phyloP scores from a whole-genome alignment of 2,888 invertebrate species.

The Malthinus flaveolus region DNA sequence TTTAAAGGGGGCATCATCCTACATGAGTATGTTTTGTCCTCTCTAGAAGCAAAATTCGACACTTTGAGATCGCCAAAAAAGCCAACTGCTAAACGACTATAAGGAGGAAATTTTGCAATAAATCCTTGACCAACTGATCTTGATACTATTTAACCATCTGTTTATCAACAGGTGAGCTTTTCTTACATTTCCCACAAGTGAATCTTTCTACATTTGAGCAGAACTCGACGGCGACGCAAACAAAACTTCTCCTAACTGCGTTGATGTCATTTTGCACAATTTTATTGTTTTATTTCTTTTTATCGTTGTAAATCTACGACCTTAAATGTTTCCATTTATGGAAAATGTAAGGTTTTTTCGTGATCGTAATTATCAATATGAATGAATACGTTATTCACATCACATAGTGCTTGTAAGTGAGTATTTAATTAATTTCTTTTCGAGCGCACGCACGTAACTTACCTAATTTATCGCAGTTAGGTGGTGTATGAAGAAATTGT shows the following conservation, averaged over 20 bases:
- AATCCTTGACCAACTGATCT: constrained; percentile 5
- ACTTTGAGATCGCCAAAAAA: neutral
- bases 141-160: constrained; percentile 3
- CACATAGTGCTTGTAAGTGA: neutral
- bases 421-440: no score
- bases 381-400: constrained; percentile 12
- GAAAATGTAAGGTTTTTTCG: constrained; percentile 12
- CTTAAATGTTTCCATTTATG: constrained; percentile 18
- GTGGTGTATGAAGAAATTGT: no score
- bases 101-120: neutral
- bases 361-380: constrained; percentile 17
- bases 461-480: neutral
- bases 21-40: no score
- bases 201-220: neutral
- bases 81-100: neutral
- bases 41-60: no score
- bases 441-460: neutral
- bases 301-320: constrained; percentile 3
- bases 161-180: neutral
- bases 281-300: neutral
- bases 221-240: neutral
- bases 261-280: neutral
- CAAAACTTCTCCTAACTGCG: neutral
- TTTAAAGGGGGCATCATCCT: no score
- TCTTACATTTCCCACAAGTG: constrained; percentile 2